Conservation (phyloP, 2,888 invertebrate species). For the Euplexia lucipara region DNA sequence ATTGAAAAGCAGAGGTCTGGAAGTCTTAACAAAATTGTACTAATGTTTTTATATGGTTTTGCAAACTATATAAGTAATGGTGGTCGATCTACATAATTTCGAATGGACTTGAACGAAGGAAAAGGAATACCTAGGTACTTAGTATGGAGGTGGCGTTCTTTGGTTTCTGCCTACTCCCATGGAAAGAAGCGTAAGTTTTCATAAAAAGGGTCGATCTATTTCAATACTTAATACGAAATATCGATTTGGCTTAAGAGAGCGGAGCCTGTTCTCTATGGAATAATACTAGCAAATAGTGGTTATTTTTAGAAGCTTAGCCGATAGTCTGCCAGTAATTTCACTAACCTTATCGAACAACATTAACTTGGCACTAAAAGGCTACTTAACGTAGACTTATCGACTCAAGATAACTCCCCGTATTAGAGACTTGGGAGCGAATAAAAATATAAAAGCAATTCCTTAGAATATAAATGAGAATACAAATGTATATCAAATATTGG, state of each 20-base stretch:
- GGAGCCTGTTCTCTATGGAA: background rate
- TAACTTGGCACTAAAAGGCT: slow-evolving; percentile 41
- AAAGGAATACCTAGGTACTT: too few species aligned
- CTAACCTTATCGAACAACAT: slow-evolving; percentile 27
- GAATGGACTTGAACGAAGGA: too few species aligned
- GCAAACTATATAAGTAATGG: too few species aligned
- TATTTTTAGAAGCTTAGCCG: slow-evolving; percentile 17
- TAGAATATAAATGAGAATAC: slow-evolving; percentile 27
- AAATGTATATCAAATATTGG: slow-evolving; percentile 17
- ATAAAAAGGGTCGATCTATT: slow-evolving; percentile 9
- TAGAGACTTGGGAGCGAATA: slow-evolving; percentile 13
- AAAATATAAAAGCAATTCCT: slow-evolving; percentile 30
- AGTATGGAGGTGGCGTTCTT: too few species aligned
- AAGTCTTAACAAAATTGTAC: too few species aligned
- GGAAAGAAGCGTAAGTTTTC: too few species aligned
- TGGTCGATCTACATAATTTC: too few species aligned
- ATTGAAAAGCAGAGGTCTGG: too few species aligned
- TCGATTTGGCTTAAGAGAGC: background rate
- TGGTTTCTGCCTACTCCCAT: too few species aligned
- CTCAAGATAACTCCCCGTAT: slow-evolving; percentile 8
- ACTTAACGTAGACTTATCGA: slow-evolving; percentile 39
- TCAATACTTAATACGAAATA: slow-evolving; percentile 16
- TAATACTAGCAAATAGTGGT: background rate
- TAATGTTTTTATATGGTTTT: too few species aligned
- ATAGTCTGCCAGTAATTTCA: slow-evolving; percentile 9